Evolutionary conservation across 1,140 invertebrate species (phyloP), one percentile per base, ranked within the genome.

Genomic region (Zaprionus africanus): DNA sequence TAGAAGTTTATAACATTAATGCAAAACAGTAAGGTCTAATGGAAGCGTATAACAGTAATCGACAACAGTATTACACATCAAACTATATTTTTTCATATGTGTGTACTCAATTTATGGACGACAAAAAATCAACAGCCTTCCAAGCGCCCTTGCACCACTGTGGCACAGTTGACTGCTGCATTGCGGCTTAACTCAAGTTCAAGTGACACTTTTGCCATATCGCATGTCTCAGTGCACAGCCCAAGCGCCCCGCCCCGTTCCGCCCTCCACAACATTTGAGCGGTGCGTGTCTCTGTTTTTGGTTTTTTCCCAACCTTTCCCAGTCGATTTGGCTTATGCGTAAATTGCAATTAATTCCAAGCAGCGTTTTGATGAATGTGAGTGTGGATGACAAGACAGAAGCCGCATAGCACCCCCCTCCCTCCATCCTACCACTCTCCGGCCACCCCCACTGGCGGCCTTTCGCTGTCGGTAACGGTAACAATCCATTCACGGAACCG

Each of bases 171-270:
- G 71, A 19, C 49, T 38, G 49, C 17, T 64, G 57, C 64, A 62
- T 69, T 56, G 64, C 69, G 66, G 66, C 63, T 53, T 60, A 56
- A 67, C 69, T 87, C 84, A 87, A 87, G 83, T 87, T 87, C 83
- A 87, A 87, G 81, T 84, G 83, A 87, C 81, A 86, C 74, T 81
- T 87, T 78, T 81, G 62, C 64, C 78, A 88, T 81, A 87, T 87
- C 83, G 72, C 84, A 87, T 87, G 81, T 86, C 83, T 77, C 67
- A 72, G 74, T 72, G 72, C 66, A 75, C 72, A 75, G 36, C 41
- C 53, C 41, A 13, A 46, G 22, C 51, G 24, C 51, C 59, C 65
- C 36, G 26, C 49, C 61, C 31, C 17, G 24, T 28, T 28, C 9
- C 31, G 31, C 31, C 31, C 31, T 0, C 31, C 31, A 34, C 31